Evolutionary conservation across 53 echinoderm and acorn worm species (phyloP), one percentile per base, ranked within the genome.

Genomic region (Luidia sarsii): DNA sequence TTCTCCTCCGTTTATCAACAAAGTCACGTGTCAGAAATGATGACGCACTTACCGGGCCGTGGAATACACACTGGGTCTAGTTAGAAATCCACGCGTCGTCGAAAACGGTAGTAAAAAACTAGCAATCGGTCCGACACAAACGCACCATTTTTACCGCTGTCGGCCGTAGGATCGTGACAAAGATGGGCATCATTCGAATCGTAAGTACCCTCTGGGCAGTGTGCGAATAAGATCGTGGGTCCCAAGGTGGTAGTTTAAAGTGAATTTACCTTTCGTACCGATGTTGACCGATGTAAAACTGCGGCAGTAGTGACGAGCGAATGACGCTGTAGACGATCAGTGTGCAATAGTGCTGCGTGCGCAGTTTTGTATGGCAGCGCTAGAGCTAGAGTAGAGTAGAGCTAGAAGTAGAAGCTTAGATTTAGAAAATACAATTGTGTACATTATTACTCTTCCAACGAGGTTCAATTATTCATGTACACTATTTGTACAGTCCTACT

Each of bases 1-100:
- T n/a, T n/a, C n/a, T n/a, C 63, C 20, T 14, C 14, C 51, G 48
- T 50, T 50, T 69, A 33, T 60, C 77, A 77, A 77, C 77, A 77
- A 77, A 41, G 33, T 77, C 77, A 77, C 77, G 77, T 77, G 77
- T 34, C 21, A 30, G 50, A 53, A 32, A 48, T 50, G 53, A 52
- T 24, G 71, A 53, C 11, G 2, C n/a, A 14, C 9, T 4, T 68
- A 14, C 49, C 64, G 2, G 31, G 21, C 2, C 15, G 30, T 32
- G 7, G 33, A 0, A 30, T 59, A 10, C 16, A 11, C 28, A 59
- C 16, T 0, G 28, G 7, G 28, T 25, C 28, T 3, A 29, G 11
- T 10, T 16, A 51, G 3, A 51, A 51, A 51, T 7, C 51, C 13
- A 3, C 14, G 3, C 3, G 14, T 11, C 15, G 36, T 67, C 1